phyloP scores from a whole-genome alignment of 2,113 vertebrate species.

The Limnothrissa miodon region DNA sequence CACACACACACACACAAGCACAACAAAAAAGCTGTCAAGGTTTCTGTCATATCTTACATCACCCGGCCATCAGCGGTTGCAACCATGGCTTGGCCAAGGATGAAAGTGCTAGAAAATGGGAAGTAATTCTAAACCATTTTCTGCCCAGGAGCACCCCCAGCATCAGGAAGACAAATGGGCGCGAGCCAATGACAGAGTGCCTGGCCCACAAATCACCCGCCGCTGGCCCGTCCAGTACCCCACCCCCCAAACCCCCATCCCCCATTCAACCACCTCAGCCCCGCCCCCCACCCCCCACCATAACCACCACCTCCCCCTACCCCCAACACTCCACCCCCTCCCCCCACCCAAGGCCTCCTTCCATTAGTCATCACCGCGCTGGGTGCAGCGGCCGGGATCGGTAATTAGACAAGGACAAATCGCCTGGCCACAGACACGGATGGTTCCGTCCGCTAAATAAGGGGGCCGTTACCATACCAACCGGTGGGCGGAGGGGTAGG shows the following conservation, averaged over 20 bases:
- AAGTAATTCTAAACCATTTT: constrained; percentile 79
- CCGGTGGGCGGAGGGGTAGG: constrained; percentile 60
- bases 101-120: constrained; percentile 76
- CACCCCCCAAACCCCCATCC: constrained; percentile 64
- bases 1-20: not conserved
- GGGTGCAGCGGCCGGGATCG: constrained; percentile 82
- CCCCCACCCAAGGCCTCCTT: constrained; percentile 67
- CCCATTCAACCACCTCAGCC: constrained; percentile 66
- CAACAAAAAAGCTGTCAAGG: constrained; percentile 71
- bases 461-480: constrained; percentile 75
- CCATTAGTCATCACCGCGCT: constrained; percentile 88
- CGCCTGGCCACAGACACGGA: constrained; percentile 66
- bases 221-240: constrained; percentile 71
- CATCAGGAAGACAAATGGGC: constrained; percentile 84
- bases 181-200: constrained; percentile 81
- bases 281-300: constrained; percentile 69
- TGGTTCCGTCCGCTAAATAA: constrained; percentile 78
- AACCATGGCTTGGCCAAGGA: constrained; percentile 61
- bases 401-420: constrained; percentile 98
- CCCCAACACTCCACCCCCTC: constrained; percentile 66
- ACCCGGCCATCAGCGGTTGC: constrained; percentile 52
- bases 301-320: constrained; percentile 68
- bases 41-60: constrained; percentile 73
- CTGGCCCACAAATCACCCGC: constrained; percentile 85
- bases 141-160: constrained; percentile 65